A percentile compares a stretch with the other conserved stretches of the same genome.
phyloP scores from a whole-genome alignment of 2,797 vertebrate species.

The Microcaecilia unicolor region DNA sequence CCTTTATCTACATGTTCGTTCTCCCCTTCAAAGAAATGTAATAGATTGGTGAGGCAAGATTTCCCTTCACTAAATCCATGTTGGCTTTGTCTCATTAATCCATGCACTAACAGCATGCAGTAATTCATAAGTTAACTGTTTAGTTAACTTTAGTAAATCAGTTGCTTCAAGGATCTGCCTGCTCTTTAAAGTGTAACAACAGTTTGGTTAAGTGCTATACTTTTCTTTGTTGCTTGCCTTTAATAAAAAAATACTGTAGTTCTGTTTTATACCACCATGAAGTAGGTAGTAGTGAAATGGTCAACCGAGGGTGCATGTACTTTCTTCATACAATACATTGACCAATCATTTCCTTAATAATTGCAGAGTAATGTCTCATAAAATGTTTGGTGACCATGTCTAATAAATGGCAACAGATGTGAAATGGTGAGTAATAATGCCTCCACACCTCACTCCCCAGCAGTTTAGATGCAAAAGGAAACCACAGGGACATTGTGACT shows the following conservation, averaged over 20 bases:
- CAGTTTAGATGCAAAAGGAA: constrained; percentile 29
- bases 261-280: not conserved
- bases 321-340: constrained; percentile 8
- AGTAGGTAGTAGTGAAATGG: constrained; percentile 5
- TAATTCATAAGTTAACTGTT: too few species aligned
- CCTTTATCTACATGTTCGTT: too few species aligned
- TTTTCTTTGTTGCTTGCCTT: not conserved
- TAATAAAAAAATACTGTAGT: not conserved
- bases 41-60: too few species aligned
- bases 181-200: too few species aligned
- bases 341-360: constrained; percentile 26
- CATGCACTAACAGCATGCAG: too few species aligned
- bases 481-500: constrained; percentile 17
- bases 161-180: too few species aligned
- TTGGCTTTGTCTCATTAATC: too few species aligned
- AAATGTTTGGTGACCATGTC: constrained; percentile 32
- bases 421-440: constrained; percentile 32
- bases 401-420: constrained; percentile 42
- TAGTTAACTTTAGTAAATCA: too few species aligned
- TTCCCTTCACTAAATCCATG: too few species aligned
- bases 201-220: too few species aligned
- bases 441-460: constrained; percentile 27
- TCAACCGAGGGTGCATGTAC: constrained; percentile 21
- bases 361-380: constrained; percentile 36
- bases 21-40: too few species aligned